These are phyloP conservation scores for Notospermus geniculatus DNA, from an alignment of 1,140 invertebrate species.

Conservation along the genomic window DNA sequence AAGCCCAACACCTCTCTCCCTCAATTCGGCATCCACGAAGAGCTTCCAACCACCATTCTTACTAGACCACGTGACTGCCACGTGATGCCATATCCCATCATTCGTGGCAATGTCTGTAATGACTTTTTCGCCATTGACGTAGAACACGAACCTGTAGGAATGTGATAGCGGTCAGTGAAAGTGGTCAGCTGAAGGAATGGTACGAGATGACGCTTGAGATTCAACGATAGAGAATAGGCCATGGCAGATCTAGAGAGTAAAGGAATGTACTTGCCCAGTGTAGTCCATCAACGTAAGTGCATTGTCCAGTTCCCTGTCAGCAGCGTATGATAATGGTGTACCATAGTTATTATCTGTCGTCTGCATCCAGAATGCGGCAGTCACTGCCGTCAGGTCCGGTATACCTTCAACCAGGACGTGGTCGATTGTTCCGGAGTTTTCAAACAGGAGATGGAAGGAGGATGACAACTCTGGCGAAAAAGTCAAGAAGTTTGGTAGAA, in stretches of 20 bases:
- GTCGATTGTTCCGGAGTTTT: slow-evolving; percentile 31
- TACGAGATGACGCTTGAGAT: background rate
- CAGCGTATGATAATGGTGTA: slow-evolving; percentile 71
- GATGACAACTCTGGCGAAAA: background rate
- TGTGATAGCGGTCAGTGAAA: no score
- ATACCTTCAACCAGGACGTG: slow-evolving; percentile 31
- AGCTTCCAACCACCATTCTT: slow-evolving; percentile 63
- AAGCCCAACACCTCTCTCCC: slow-evolving; percentile 59
- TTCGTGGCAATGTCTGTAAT: slow-evolving; percentile 67
- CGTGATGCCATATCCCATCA: slow-evolving; percentile 69
- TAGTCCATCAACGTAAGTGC: slow-evolving; percentile 70
- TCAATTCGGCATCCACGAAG: slow-evolving; percentile 62
- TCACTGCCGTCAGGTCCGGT: slow-evolving; percentile 55
- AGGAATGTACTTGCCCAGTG: slow-evolving; percentile 68
- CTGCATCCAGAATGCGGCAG: slow-evolving; percentile 68
- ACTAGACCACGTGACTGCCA: slow-evolving; percentile 67
- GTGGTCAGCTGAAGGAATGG: background rate
- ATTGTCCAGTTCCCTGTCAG: slow-evolving; percentile 60
- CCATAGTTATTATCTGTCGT: slow-evolving; percentile 68
- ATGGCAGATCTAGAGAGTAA: no score
- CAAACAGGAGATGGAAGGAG: slow-evolving; percentile 27
- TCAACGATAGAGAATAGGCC: background rate
- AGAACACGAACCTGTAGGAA: slow-evolving; percentile 66
- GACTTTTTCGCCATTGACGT: slow-evolving; percentile 65
- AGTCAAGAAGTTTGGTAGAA: background rate